phyloP scores from a whole-genome alignment of 2,797 vertebrate genomes.

The Varecia variegata region DNA sequence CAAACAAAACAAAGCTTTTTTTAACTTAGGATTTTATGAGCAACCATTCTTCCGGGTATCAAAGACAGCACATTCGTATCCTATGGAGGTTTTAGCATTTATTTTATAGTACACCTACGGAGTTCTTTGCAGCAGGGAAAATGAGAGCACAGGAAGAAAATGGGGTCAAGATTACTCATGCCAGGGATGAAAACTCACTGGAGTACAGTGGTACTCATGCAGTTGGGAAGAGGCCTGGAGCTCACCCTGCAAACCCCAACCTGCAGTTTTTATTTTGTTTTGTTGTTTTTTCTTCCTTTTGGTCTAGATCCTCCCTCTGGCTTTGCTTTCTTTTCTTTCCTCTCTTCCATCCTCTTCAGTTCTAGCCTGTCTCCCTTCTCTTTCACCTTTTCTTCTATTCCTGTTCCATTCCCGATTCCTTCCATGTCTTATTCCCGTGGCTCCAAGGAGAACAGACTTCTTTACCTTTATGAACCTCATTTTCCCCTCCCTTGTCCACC shows the following conservation, averaged over 20 bases:
- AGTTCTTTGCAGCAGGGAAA: background rate
- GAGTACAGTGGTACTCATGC: fast-evolving
- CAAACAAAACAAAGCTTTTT: background rate
- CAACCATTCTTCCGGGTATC: background rate
- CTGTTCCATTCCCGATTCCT: background rate
- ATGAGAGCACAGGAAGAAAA: background rate
- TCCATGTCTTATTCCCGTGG: background rate
- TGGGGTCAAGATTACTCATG: fast-evolving
- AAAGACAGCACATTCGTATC: background rate
- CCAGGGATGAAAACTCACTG: background rate
- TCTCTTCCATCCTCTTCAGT: background rate
- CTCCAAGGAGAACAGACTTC: background rate
- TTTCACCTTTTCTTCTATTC: background rate
- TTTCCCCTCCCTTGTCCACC: background rate
- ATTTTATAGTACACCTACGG: background rate
- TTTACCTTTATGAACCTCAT: background rate
- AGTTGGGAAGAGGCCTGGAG: background rate
- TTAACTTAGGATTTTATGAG: background rate
- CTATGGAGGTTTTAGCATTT: background rate
- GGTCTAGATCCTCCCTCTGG: background rate
- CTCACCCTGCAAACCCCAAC: background rate
- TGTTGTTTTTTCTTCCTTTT: background rate
- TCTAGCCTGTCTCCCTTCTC: background rate
- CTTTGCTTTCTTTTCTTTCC: background rate
- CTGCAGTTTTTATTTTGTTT: background rate